Percentiles rank a stretch among this genome's conserved stretches.
phyloP scores from a whole-genome alignment of 2,113 vertebrate genomes.

The Astur gentilis region DNA sequence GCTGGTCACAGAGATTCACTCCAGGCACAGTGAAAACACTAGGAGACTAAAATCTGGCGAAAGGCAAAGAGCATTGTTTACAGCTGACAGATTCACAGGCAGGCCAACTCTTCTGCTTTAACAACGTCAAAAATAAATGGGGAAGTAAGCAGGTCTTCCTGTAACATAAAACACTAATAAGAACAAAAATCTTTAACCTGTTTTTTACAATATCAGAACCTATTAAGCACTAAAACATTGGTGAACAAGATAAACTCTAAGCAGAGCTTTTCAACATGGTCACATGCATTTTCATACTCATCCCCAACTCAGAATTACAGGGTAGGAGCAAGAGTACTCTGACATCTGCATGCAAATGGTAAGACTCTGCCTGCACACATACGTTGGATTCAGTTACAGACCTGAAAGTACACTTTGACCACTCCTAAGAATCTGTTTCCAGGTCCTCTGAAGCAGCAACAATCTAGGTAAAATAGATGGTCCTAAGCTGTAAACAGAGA shows the following conservation, averaged over 20 bases:
- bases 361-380: not conserved
- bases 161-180: not conserved
- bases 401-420: not conserved
- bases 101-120: not conserved
- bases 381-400: not conserved
- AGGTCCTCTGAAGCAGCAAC: not conserved
- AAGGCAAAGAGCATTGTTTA: conserved; percentile 21
- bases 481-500: not conserved
- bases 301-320: not conserved
- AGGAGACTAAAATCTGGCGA: conserved; percentile 8
- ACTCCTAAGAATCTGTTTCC: not conserved
- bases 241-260: not conserved
- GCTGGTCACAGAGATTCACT: conserved; percentile 28
- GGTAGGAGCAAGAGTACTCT: not conserved
- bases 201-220: not conserved
- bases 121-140: conserved; percentile 10
- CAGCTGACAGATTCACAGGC: conserved; percentile 23
- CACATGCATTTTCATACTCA: not conserved
- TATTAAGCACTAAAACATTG: not conserved
- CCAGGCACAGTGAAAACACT: not conserved
- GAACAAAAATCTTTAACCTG: not conserved
- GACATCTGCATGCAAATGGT: not conserved
- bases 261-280: not conserved
- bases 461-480: not conserved
- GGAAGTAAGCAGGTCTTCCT: not conserved